Conservation (phyloP, 2,113 vertebrate species). For the Chelonoidis abingdonii region DNA sequence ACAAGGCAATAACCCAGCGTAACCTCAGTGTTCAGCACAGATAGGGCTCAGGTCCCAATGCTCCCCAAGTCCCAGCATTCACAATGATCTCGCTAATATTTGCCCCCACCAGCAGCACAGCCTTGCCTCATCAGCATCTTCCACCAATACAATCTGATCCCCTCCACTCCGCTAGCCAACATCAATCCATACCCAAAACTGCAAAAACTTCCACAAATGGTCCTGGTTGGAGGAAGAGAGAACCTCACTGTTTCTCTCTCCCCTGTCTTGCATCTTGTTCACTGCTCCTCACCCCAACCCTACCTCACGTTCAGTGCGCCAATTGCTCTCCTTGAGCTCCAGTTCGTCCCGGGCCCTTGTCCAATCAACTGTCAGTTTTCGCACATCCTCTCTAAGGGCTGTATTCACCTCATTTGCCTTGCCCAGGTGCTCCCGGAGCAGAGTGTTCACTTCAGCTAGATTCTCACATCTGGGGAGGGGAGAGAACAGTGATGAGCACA, state of each 20-base stretch:
- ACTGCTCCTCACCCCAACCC: rapidly evolving
- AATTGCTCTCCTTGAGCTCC: conserved; percentile 82
- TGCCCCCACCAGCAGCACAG: background rate
- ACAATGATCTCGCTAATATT: background rate
- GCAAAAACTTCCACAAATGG: background rate
- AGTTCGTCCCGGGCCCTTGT: conserved; percentile 84
- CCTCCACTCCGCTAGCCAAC: background rate
- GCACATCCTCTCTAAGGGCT: conserved; percentile 83
- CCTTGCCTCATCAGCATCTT: background rate
- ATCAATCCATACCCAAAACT: background rate
- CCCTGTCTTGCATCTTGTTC: rapidly evolving
- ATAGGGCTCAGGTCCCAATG: background rate
- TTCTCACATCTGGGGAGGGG: conserved; percentile 79
- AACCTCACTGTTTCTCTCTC: rapidly evolving
- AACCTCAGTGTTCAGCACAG: background rate
- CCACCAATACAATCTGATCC: background rate
- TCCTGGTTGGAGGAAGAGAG: background rate
- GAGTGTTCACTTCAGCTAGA: conserved; percentile 83
- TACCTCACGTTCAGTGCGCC: conserved; percentile 83
- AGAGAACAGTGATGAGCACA: background rate
- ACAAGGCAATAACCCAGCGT: rapidly evolving
- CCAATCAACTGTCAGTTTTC: conserved; percentile 89
- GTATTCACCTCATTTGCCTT: conserved; percentile 84
- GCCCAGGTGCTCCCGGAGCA: conserved; percentile 83
- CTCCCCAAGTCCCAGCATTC: background rate